Evolutionary conservation across 2,888 invertebrate genomes (phyloP), one percentile per base, ranked within the genome.

Genomic region (Hyalella azteca): DNA sequence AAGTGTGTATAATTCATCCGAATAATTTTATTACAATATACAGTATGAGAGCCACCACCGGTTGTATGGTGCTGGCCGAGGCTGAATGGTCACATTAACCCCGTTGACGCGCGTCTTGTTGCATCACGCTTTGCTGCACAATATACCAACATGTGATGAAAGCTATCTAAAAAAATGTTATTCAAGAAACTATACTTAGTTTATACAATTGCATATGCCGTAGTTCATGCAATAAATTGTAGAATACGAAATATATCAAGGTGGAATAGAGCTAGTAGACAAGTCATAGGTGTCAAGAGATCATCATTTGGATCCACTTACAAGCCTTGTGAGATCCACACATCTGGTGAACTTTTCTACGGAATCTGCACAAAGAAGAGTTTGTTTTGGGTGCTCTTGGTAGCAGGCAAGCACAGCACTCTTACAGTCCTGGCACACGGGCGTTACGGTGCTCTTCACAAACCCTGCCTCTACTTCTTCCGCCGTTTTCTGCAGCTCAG

Each of bases 261-360:
- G n/a, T n/a, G n/a, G n/a, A n/a, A n/a, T n/a, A n/a, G n/a, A n/a
- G n/a, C n/a, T n/a, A n/a, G n/a, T n/a, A n/a, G n/a, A n/a, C n/a
- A n/a, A n/a, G n/a, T n/a, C n/a, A n/a, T n/a, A n/a, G n/a, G n/a
- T n/a, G n/a, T n/a, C n/a, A n/a, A n/a, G n/a, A n/a, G n/a, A n/a
- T n/a, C n/a, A n/a, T n/a, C n/a, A 22, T 5, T 5, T 7, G 0
- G 9, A 4, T 29, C 22, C n/a, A 59, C 84, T 85, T 39, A 85
- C 84, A 77, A 85, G 79, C 49, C 84, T 77, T 19, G 83, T 80
- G 11, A 85, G 50, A 45, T 85, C 83, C 3, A 85, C 84, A 76
- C 84, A 85, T 26, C 79, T 77, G 15, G 83, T 77, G 60, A 85
- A 83, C 15, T 81, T 50, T 22, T 83, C 79, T 41, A 85, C 84